Evolutionary conservation across 2,888 invertebrate genomes (phyloP), one percentile per base, ranked within the genome.

Genomic region (Epistrophe eligans): DNA sequence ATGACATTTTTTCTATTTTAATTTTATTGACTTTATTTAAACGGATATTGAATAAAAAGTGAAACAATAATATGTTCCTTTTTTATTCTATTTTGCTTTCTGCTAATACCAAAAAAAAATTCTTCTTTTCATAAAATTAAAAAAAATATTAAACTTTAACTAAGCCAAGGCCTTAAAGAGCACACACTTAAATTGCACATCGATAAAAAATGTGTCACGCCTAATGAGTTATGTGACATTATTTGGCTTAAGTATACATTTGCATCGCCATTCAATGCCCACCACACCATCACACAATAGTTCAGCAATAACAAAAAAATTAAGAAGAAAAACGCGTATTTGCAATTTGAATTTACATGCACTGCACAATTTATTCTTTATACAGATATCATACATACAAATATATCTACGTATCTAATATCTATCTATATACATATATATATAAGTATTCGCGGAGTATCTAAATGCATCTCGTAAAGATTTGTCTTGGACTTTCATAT

Each of bases 151-250:
- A 76, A 57, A 0, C 5, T 40, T 8, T 11, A 82, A 72, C 71
- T 74, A 57, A 79, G 74, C 74, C 84, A 84, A 84, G 79, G 79
- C 64, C 32, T 62, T 32, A 17, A n/a, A 17, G 3, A 48, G 17
- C 32, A 35, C 15, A 50, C 28, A 45, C 19, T 58, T 11, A 45
- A 79, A 70, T 50, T 48, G 32, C 64, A 35, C 70, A 35, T 50
- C 24, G 48, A 70, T 74, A 74, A 79, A 72, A 74, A 79, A 72
- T 58, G 76, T 80, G 64, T 66, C 72, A 52, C 50, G 70, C 66
- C 64, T 76, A 76, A 76, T 80, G 84, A 80, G 28, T 76, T 79
- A 76, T 80, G 71, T 24, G 76, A 76, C 80, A 80, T 66, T 60
- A 55, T 80, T 71, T 66, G 19, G 71, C 57, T 57, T 45, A 57